Percentiles rank a stretch among this genome's conserved stretches.
phyloP scores from a whole-genome alignment of 2,888 invertebrate genomes.

The Xanthorhoe spadicearia region DNA sequence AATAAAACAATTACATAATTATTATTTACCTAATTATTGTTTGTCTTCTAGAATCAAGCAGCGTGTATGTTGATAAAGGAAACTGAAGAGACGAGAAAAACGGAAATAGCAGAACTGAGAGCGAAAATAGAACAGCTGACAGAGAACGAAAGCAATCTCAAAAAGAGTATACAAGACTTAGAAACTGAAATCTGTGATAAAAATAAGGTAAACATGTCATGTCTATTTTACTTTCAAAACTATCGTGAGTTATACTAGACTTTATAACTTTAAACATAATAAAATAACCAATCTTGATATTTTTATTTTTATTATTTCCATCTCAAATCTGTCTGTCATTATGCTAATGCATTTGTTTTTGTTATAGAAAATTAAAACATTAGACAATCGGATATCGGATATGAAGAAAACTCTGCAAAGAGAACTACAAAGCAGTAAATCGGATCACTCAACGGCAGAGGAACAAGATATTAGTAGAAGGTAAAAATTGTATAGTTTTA shows the following conservation, averaged over 20 bases:
- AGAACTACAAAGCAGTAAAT: conserved; percentile 89
- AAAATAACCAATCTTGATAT: no score
- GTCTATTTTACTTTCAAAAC: not conserved
- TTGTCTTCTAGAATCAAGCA: conserved; percentile 72
- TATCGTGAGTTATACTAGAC: no score
- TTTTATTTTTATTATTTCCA: no score
- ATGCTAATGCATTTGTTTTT: not conserved
- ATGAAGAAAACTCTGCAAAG: conserved; percentile 96
- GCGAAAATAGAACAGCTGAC: conserved; percentile 71
- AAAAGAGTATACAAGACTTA: conserved; percentile 77
- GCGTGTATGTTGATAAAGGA: conserved; percentile 79
- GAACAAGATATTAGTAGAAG: conserved; percentile 87
- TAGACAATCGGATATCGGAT: conserved; percentile 94
- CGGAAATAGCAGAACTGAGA: conserved; percentile 70
- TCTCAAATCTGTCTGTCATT: no score
- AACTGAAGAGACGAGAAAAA: conserved; percentile 63
- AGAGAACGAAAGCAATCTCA: conserved; percentile 74
- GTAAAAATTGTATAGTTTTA: no score
- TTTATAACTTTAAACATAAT: no score
- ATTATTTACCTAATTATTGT: not conserved
- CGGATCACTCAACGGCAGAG: conserved; percentile 84
- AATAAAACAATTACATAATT: no score
- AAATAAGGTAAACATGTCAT: conserved; percentile 78
- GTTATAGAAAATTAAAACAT: conserved; percentile 91
- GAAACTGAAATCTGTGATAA: conserved; percentile 86